phyloP scores from a whole-genome alignment of 1,140 invertebrate genomes.

The Pseudomyrmex dendroicus region DNA sequence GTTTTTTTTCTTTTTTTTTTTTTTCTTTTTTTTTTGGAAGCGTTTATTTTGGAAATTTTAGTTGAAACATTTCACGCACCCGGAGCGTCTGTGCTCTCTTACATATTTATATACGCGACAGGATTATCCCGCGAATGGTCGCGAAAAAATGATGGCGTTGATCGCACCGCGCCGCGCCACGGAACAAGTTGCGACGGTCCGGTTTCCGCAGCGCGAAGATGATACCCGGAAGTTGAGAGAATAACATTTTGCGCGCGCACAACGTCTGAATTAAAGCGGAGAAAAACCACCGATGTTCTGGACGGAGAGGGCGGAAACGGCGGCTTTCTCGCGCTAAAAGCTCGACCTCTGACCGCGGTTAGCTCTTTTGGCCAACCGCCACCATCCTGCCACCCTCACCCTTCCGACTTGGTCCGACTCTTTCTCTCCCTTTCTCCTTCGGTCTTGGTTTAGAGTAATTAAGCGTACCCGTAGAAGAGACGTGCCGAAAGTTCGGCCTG shows the following conservation, averaged over 20 bases:
- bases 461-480: conserved; percentile 60
- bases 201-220: conserved; percentile 1
- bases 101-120: conserved; percentile 1
- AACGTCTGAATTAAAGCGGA: conserved; percentile 29
- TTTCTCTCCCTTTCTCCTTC: conserved; percentile 30
- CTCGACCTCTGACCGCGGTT: conserved; percentile 39
- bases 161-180: neutral
- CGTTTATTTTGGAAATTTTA: conserved; percentile 12
- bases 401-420: neutral
- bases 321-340: conserved; percentile 33
- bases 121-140: conserved; percentile 10
- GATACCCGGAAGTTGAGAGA: conserved; percentile 41
- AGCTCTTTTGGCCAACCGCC: conserved; percentile 36
- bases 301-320: conserved; percentile 1
- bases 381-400: conserved; percentile 7
- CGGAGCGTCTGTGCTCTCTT: neutral
- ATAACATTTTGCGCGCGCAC: conserved; percentile 23
- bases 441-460: conserved; percentile 66
- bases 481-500: conserved; percentile 59
- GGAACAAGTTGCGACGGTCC: neutral
- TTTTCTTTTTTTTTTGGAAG: neutral
- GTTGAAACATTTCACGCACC: neutral
- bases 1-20: neutral
- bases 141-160: conserved; percentile 17
- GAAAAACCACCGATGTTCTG: conserved; percentile 9